Base-by-base conservation (phyloP, 2,113 vertebrate genomes). In the Nerophis lumbriciformis region DNA sequence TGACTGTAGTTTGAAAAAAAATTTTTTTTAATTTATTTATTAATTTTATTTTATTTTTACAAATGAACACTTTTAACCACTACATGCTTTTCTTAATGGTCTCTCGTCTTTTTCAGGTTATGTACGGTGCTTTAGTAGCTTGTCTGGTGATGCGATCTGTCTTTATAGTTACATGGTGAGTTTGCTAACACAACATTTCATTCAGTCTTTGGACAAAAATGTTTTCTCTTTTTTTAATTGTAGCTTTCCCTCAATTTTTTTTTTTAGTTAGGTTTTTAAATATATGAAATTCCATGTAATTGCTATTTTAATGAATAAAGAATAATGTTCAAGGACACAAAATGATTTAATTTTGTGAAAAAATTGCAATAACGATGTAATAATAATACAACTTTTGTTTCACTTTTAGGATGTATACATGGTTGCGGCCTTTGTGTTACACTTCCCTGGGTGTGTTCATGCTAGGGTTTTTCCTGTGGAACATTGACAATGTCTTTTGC, bases 101-200 rank as follows among this genome's bases (percentile, higher is more conserved):
- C 35, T 11, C 48, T 42, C 15, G 48, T 69, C 67, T 11, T 37
- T 66, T 71, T 12, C 15, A 99, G 97, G 91, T 99, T 68, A 98
- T 98, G 95, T 98, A 98, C 65, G 96, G 94, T 52, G 83, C 90
- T 0, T 88, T 99, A 21, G 95, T 99, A 47, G 92, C 92, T 59
- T 90, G 92, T 68, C 85, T 99, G 57, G 95, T 99, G 58, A 80
- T 98, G 16, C 90, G 96, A 38, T 95, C 95, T 48, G 82, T 98
- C 84, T 99, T 95, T 89, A 96, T 99, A 84, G 95, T 97, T 50
- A 94, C 94, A 63, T 98, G 97, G 96, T 98, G 85, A 93, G 95
- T 89, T 75, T 49, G 6, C 37, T 15, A 62, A 53, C 5, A 63
- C 6, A 21, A 50, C 0, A 7, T 14, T 49, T 6, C 45, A 4